A percentile compares a stretch with the other conserved stretches of the same genome.
Evolutionary conservation across 2,797 vertebrate genomes (phyloP).

Genomic region (Galagoides demidoff): DNA sequence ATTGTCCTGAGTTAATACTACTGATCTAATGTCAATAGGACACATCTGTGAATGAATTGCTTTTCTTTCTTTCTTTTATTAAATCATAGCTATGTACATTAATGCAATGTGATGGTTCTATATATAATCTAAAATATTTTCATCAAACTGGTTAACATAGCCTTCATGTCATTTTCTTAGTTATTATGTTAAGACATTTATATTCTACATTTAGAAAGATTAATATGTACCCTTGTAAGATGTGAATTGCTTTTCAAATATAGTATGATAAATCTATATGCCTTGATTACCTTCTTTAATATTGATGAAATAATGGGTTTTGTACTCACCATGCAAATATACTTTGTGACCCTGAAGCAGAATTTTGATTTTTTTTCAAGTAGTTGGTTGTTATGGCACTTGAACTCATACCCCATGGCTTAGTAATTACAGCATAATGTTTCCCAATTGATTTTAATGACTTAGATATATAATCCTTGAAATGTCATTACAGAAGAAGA

Average conservation of each 20-base stretch:
- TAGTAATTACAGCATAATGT: conserved; percentile 46
- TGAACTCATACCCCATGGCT: conserved; percentile 38
- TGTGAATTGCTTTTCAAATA: conserved; percentile 33
- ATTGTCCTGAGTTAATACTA: neutral
- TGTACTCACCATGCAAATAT: neutral
- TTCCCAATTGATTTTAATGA: conserved; percentile 54
- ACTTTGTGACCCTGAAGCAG: neutral
- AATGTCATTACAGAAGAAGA: conserved; percentile 49
- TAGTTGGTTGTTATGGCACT: conserved; percentile 45
- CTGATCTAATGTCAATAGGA: neutral
- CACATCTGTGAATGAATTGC: neutral
- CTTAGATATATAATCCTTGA: conserved; percentile 66
- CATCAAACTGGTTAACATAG: too few species aligned
- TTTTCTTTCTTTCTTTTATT: neutral
- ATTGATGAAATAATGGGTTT: neutral
- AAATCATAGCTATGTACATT: too few species aligned
- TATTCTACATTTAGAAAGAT: too few species aligned
- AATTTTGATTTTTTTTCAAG: neutral
- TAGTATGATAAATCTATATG: neutral
- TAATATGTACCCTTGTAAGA: too few species aligned
- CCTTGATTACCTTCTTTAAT: neutral
- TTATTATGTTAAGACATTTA: too few species aligned
- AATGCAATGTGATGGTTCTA: too few species aligned
- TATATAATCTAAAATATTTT: too few species aligned
- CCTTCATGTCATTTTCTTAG: too few species aligned